Evolutionary conservation across 92 coral and sea anemone species (phyloP), one percentile per base, ranked within the genome.

Genomic region (Chrysogorgia sp.): DNA sequence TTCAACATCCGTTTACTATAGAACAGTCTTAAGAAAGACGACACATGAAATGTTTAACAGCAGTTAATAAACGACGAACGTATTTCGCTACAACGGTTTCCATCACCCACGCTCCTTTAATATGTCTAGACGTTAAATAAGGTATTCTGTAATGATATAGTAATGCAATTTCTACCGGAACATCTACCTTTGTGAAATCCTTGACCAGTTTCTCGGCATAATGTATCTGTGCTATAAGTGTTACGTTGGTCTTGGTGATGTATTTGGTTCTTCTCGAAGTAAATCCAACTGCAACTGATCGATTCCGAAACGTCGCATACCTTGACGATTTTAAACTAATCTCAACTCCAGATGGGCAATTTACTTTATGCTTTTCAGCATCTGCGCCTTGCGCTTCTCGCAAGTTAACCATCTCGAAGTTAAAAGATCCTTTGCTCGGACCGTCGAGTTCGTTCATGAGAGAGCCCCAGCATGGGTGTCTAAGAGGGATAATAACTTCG

Each of bases 321-420:
- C 53, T 7, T 47, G 53, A 15, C n/a, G 53, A 47, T 15, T 47
- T 47, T 47, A 47, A 47, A 47, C n/a, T 47, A 7, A 47, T 47
- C n/a, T 47, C 53, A 47, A n/a, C 53, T 47, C 53, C 53, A 47
- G 53, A 47, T 47, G 53, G 53, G 15, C 53, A 47, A 7, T 47
- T 47, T 2, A 47, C 53, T 47, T 47, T 47, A 6, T 47, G 53
- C 10, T 12, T 15, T 37, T 5, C 5, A 37, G 6, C 43, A 12
- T 2, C 7, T 7, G n/a, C 2, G 14, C 2, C 17, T 15, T 47
- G 14, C 53, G 15, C 53, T 47, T 7, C 14, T 15, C 53, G 53
- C n/a, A 47, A n/a, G 15, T 47, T 7, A 47, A 47, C 53, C 53
- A 47, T 47, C 14, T 47, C n/a, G 53, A 47, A 47, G 2, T 47